Evolutionary conservation across 2,113 vertebrate genomes (phyloP), one percentile per base, ranked within the genome.

Genomic region (Pollimyrus isidori): DNA sequence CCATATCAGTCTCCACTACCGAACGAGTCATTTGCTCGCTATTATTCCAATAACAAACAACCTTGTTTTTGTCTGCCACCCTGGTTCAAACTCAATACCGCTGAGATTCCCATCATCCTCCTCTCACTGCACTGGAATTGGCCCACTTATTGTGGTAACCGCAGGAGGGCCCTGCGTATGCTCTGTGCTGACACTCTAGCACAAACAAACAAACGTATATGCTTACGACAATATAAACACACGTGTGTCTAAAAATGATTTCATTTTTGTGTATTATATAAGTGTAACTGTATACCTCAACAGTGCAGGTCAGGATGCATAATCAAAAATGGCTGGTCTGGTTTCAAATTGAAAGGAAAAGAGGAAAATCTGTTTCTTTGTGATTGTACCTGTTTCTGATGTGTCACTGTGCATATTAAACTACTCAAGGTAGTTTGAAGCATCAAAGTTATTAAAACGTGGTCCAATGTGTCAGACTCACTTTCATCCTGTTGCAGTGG

Each of bases 21-120:
- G 35, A 80, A 80, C 30, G 17, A 80, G 73, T 39, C 73, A 80
- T 42, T 80, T 80, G 35, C 73, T 39, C 73, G 6, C 73, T 80
- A 80, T 80, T 80, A 80, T 80, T 80, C 30, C 62, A 30, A 30
- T 30, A 69, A 69, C 73, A 80, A 80, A 80, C 73, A 80, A 80
- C 35, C 30, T 42, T 80, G 30, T 80, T 80, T 80, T 42, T 10
- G 13, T 80, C 73, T 80, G 30, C 73, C 73, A 42, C 30, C 73
- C 73, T 80, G 30, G 73, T 80, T 80, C 73, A 80, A 80, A 21
- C 73, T 80, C 73, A 80, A 42, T 80, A 80, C 73, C 73, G 13
- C 73, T 80, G 73, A 80, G 73, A 80, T 80, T 80, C 73, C 73
- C 73, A 80, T 80, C 73, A 80, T 42, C 73, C 30, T 80, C 73